Evolutionary conservation across 2,797 vertebrate species (phyloP).

Genomic region (Phrynocephalus vlangalii): DNA sequence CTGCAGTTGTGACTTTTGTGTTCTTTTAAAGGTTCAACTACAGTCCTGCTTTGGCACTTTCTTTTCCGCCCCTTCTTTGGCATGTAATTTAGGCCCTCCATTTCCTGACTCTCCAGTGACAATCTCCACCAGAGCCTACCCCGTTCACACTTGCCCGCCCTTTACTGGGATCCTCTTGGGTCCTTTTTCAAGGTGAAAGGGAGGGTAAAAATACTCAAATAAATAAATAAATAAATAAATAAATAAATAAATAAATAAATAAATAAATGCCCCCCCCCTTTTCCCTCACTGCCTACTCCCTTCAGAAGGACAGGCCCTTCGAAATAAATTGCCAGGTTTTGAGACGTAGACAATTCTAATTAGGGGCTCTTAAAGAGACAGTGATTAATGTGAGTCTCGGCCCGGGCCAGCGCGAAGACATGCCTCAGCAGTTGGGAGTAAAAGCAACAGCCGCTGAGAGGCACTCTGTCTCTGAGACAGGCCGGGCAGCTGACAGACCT

Average conservation of each 20-base stretch:
- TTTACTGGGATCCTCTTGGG: too few species aligned
- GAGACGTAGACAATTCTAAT: constrained; percentile 45
- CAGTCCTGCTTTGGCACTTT: too few species aligned
- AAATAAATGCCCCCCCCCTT: not conserved
- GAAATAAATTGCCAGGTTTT: constrained; percentile 39
- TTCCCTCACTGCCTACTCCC: not conserved
- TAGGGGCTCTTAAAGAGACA: constrained; percentile 51
- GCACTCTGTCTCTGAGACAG: constrained; percentile 37
- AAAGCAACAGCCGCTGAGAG: constrained; percentile 53
- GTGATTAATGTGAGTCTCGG: constrained; percentile 45
- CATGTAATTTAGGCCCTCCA: constrained; percentile 9
- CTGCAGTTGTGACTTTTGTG: too few species aligned
- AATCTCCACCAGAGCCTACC: not conserved
- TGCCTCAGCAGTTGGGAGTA: constrained; percentile 49
- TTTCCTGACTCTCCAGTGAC: constrained; percentile 27
- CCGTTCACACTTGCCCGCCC: not conserved
- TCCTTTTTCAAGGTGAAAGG: too few species aligned
- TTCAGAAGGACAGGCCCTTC: constrained; percentile 36
- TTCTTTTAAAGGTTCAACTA: too few species aligned
- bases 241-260: too few species aligned
- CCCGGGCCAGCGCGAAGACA: constrained; percentile 26
- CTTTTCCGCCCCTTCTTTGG: not conserved
- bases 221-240: too few species aligned
- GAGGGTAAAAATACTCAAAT: too few species aligned
- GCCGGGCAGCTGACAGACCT: constrained; percentile 22